Percentiles rank a stretch among this genome's conserved stretches.
Conservation (phyloP, 2,113 vertebrate genomes). For the Dissostichus mawsoni region DNA sequence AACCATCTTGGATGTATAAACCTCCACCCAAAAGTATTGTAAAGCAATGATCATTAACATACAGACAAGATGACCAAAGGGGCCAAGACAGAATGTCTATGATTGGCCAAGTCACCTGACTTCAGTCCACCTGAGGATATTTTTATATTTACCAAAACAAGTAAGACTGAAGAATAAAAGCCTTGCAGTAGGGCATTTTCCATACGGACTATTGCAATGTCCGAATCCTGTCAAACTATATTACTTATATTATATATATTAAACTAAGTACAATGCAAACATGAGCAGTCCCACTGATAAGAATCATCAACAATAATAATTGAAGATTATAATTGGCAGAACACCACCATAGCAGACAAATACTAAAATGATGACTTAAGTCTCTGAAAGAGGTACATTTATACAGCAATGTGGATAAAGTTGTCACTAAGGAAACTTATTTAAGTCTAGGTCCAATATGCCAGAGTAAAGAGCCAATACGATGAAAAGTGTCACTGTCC, state of each 20-base stretch:
- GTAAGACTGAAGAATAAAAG: not conserved
- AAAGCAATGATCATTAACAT: not conserved
- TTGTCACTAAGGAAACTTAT: not conserved
- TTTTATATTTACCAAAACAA: not conserved
- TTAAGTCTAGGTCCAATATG: slow-evolving; percentile 20
- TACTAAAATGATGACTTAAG: not conserved
- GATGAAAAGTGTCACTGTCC: slow-evolving; percentile 14
- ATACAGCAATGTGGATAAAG: not conserved
- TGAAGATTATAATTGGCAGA: not conserved
- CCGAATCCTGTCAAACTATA: no score
- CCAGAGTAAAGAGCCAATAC: slow-evolving; percentile 19
- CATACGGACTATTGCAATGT: no score
- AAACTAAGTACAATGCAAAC: no score
- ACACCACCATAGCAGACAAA: not conserved
- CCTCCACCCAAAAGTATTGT: not conserved
- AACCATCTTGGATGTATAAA: slow-evolving; percentile 8
- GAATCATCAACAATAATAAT: no score
- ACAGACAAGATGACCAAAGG: not conserved
- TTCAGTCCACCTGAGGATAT: not conserved
- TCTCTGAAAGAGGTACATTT: not conserved
- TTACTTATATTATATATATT: no score
- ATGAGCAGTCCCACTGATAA: no score
- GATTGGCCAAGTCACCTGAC: not conserved
- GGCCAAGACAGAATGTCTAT: not conserved
- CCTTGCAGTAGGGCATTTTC: not conserved